A percentile compares a stretch with the other conserved stretches of the same genome.
Conservation (phyloP, 2,888 invertebrate species). For the Drosophila fungiperda region DNA sequence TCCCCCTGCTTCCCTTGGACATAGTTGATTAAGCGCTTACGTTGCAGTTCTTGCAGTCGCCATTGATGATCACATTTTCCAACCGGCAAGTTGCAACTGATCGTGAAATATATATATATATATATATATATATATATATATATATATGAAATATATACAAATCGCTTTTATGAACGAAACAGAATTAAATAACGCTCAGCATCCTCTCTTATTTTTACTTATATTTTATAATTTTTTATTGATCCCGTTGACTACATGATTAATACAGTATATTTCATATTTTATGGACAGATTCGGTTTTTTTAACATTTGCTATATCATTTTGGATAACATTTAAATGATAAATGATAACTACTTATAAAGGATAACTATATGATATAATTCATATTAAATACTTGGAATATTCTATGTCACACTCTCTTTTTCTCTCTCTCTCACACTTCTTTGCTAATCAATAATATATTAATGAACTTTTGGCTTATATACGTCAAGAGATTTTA, state of each 20-base stretch:
- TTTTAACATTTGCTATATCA: not conserved
- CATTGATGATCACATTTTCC: not conserved
- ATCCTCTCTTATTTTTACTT: not conserved
- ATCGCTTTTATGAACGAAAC: not conserved
- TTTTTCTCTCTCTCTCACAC: too few relatives aligned
- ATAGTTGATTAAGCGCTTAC: accelerated
- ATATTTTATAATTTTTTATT: not conserved
- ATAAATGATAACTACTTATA: not conserved
- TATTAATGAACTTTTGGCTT: too few relatives aligned
- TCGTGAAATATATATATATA: not conserved
- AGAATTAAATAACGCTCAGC: not conserved
- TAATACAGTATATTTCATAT: not conserved
- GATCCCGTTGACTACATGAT: not conserved
- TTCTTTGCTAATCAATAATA: too few relatives aligned
- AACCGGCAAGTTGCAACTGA: not conserved
- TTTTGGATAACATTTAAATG: not conserved
- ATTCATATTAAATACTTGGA: not conserved
- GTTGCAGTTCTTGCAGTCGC: not conserved
- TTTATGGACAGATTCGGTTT: not conserved
- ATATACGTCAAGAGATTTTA: too few relatives aligned
- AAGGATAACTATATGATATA: too few relatives aligned
- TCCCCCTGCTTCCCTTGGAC: not conserved
- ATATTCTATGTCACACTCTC: too few relatives aligned
- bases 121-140: too few relatives aligned
- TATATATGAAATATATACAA: too few relatives aligned